Base-by-base conservation (phyloP, 2,888 invertebrate genomes). In the Melipona bicolor region DNA sequence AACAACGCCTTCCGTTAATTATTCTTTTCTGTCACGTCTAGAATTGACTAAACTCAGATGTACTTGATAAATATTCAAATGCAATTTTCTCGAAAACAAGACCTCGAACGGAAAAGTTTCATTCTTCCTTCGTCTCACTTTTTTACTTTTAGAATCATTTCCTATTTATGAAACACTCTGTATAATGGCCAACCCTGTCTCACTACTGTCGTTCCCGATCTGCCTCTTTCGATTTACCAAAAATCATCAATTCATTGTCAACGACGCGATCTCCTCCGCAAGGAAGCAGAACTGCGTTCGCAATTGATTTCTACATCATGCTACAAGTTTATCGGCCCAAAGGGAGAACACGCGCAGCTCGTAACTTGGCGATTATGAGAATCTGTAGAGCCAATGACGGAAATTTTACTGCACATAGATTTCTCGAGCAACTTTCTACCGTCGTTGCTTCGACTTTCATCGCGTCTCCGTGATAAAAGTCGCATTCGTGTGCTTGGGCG, bases 361-460 rank as follows among this genome's bases (percentile, higher is more conserved):
- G 64, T 64, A 78, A 79, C 64, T 78, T 49, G 62, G 4, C 78
- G 68, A 77, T 69, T 50, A 69, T 4, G 49, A 24, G 54, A 62
- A 43, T 77, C 61, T 43, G 2, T n/a, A 19, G 19, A 19, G 49
- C 49, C 65, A 73, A 72, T 59, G 43, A 59, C 24, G 50, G 52
- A 27, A 19, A n/a, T 61, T 79, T 62, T 36, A 70, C 54, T 6
- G 32, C 49, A 54, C 62, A 17, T 27, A 56, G 52, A 78, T 79
- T 64, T 54, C 64, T 17, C 32, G 54, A 24, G 21, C 21, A 62
- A 27, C 32, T 15, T 49, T 9, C 61, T 64, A 17, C 49, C 15
- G 17, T n/a, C 69, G 24, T 4, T 4, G 1, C 62, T 62, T 11
- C 19, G 43, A 4, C 27, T 62, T 19, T 62, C 19, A 5, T 27